A percentile compares a stretch with the other conserved stretches of the same genome.
phyloP scores from a whole-genome alignment of 2,113 vertebrate genomes.

The Callospermophilus lateralis region DNA sequence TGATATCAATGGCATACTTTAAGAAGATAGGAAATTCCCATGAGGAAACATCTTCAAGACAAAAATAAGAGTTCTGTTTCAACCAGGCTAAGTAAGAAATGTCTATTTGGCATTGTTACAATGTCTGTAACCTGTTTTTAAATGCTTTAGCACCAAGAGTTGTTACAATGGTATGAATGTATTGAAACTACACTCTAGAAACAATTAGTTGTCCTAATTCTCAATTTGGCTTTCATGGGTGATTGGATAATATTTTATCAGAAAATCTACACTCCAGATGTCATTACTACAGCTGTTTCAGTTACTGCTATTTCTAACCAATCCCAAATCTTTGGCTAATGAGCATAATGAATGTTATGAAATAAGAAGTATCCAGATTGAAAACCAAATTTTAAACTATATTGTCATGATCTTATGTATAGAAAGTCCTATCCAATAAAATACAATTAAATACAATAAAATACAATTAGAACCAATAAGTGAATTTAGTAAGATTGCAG shows the following conservation, averaged over 20 bases:
- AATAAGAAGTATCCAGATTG: not conserved
- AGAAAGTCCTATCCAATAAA: conserved; percentile 33
- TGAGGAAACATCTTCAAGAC: not conserved
- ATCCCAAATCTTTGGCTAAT: not conserved
- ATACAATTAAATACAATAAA: not conserved
- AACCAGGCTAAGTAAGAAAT: not conserved
- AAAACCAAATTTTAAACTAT: conserved; percentile 42
- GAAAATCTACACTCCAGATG: conserved; percentile 21
- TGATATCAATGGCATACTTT: not conserved
- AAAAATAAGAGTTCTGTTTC: conserved; percentile 11
- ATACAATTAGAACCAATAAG: conserved; percentile 23
- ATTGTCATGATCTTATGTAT: not conserved
- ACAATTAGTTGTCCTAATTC: not conserved
- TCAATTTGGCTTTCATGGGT: conserved; percentile 19
- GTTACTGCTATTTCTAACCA: conserved; percentile 17
- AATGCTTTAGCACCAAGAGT: not conserved
- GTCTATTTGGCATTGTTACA: not conserved
- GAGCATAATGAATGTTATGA: not conserved
- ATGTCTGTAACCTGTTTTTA: not conserved
- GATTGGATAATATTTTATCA: conserved; percentile 13
- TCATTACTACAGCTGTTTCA: not conserved
- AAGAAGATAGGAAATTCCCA: conserved; percentile 30
- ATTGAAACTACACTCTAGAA: not conserved
- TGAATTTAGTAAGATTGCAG: not conserved
- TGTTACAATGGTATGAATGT: not conserved